Conservation (phyloP, 2,797 vertebrate genomes). For the Gymnopithys bicolor region DNA sequence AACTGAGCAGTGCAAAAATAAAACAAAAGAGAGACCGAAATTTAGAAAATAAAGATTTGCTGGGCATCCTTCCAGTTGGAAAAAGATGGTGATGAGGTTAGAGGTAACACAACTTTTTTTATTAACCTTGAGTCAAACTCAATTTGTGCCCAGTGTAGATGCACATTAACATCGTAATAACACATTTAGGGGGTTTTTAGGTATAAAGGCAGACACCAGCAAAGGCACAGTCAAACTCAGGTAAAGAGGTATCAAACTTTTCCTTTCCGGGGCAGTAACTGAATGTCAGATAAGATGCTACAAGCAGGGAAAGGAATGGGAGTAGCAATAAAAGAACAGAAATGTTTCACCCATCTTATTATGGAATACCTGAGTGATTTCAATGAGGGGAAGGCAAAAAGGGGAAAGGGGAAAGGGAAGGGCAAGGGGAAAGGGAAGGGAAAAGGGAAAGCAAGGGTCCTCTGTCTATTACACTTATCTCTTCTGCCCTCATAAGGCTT, state of each 20-base stretch:
- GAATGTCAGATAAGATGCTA: not conserved
- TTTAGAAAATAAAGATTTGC: not conserved
- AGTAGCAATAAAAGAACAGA: not conserved
- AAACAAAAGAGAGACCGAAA: not conserved
- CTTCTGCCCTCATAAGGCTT: not conserved
- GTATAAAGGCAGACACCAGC: not conserved
- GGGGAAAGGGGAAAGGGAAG: not conserved
- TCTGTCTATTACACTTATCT: not conserved
- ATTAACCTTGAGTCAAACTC: not conserved
- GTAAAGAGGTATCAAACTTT: not conserved
- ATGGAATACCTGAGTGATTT: not conserved
- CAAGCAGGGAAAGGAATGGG: not conserved
- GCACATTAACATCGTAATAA: not conserved
- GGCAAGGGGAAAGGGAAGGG: not conserved
- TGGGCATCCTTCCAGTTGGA: not conserved
- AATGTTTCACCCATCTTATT: not conserved
- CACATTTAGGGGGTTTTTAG: not conserved
- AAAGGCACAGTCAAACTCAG: not conserved
- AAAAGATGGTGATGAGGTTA: not conserved
- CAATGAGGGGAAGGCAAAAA: not conserved
- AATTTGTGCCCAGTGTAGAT: not conserved
- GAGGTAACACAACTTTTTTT: not conserved
- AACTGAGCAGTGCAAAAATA: not conserved
- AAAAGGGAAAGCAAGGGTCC: not conserved
- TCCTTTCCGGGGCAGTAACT: not conserved